Evolutionary conservation across 2,113 vertebrate genomes (phyloP), one percentile per base, ranked within the genome.

Genomic region (Datnioides undecimradiatus): DNA sequence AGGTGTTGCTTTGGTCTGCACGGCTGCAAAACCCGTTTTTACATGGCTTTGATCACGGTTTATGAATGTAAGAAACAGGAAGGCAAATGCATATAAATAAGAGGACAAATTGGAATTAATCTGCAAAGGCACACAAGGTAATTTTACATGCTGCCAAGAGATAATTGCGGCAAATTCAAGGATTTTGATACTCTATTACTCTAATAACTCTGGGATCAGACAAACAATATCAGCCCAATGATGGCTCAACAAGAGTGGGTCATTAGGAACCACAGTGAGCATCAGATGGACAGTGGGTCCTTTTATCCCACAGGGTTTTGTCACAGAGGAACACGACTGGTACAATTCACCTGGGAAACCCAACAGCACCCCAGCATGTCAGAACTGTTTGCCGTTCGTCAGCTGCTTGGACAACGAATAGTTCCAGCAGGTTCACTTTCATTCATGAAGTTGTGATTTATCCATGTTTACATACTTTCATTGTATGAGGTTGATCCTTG

Each of bases 11-110:
- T 69, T 34, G 62, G 12, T 68, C 68, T 54, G 19, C 36, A 33
- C 3, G 34, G 71, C 67, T 68, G 34, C 36, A 51, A 65, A 76
- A 65, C 25, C 41, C 36, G 27, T 51, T 76, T 69, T 29, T 27
- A 76, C 51, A 79, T 1, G 29, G 55, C 67, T 80, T 75, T 87
- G 82, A 83, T 83, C 54, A 10, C 2, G 3, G 17, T 76, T 27
- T 51, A 40, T 5, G 1, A 45, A 14, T 12, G 14, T 10, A 36
- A 69, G 49, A 16, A 59, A 49, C 21, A 46, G 27, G 16, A 79
- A 14, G 5, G 40, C 33, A 41, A 58, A 58, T 6, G 23, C 17
- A 75, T 21, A 19, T 41, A 49, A 59, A 72, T 25, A 16, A 43
- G 6, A n/a, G 5, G 6, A 29, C 19, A 27, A 0, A 38, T 16